phyloP scores from a whole-genome alignment of 2,113 vertebrate species.

The Calyptomena viridis region DNA sequence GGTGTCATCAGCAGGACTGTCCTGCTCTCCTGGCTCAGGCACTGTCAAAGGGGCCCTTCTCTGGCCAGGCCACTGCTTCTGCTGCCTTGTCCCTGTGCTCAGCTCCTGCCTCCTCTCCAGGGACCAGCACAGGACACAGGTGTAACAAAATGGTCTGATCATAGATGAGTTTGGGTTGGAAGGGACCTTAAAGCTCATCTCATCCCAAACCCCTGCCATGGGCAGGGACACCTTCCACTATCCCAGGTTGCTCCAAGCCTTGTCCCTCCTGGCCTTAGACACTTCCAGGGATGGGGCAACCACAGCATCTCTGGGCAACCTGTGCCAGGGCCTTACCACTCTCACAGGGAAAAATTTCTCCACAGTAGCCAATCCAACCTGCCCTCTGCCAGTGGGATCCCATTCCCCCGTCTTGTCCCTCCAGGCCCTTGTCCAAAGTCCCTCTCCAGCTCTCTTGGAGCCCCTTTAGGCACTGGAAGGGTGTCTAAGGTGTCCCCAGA shows the following conservation, averaged over 20 bases:
- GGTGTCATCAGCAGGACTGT: neutral
- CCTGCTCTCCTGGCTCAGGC: neutral
- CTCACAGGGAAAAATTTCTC: neutral
- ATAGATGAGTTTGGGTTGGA: neutral
- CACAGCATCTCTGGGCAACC: neutral
- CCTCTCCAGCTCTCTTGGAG: neutral
- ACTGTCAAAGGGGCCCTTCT: neutral
- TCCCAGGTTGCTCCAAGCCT: neutral
- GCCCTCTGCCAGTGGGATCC: neutral
- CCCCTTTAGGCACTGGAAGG: neutral
- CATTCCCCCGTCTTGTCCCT: neutral
- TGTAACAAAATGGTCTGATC: neutral
- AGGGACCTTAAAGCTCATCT: neutral
- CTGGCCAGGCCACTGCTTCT: neutral
- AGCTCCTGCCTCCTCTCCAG: neutral
- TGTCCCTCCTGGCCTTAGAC: accelerated
- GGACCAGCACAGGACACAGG: accelerated
- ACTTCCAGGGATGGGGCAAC: neutral
- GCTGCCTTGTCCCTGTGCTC: neutral
- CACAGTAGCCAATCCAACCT: neutral
- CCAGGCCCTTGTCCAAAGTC: neutral
- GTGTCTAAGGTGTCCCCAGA: neutral
- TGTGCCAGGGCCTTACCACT: neutral
- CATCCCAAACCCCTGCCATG: neutral
- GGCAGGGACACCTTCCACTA: neutral